Conservation (phyloP, 2,797 vertebrate species). For the Sebastes miniatus region DNA sequence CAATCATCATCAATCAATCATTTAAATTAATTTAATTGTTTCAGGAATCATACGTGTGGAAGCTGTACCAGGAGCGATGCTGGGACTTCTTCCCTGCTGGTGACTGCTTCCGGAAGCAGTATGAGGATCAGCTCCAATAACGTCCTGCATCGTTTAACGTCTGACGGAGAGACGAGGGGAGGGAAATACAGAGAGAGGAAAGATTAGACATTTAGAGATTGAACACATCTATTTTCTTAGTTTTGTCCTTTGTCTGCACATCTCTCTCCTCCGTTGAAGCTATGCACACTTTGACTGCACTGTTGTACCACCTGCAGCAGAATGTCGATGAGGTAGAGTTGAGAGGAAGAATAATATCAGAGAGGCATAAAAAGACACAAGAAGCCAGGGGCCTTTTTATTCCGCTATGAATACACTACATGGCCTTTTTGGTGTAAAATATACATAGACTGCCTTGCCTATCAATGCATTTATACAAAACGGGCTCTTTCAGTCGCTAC, state of each 20-base stretch:
- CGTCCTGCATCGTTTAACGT: not conserved
- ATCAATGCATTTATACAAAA: slow-evolving; percentile 47
- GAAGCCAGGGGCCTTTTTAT: slow-evolving; percentile 56
- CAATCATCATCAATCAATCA: too few species aligned
- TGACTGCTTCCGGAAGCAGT: slow-evolving; percentile 96
- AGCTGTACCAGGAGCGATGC: slow-evolving; percentile 94
- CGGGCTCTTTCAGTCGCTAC: slow-evolving; percentile 55
- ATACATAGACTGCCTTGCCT: slow-evolving; percentile 60
- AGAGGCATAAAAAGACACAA: slow-evolving; percentile 18
- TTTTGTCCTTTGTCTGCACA: slow-evolving; percentile 54
- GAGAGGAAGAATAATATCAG: slow-evolving; percentile 22
- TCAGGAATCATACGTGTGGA: slow-evolving; percentile 96
- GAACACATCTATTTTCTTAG: slow-evolving; percentile 44
- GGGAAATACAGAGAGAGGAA: slow-evolving; percentile 4
- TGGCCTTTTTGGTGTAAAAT: slow-evolving; percentile 66
- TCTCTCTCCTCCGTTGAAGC: slow-evolving; percentile 61
- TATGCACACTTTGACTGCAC: slow-evolving; percentile 70
- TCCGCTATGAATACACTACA: slow-evolving; percentile 60
- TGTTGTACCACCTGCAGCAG: slow-evolving; percentile 47
- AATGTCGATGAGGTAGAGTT: slow-evolving; percentile 20
- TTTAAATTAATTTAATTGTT: not conserved
- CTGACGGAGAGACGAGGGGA: not conserved
- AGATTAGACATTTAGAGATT: slow-evolving; percentile 10
- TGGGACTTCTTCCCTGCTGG: slow-evolving; percentile 97
- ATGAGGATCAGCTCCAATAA: slow-evolving; percentile 93